Conservation (phyloP, 2,113 vertebrate species). For the Sinocyclocheilus anophthalmus region DNA sequence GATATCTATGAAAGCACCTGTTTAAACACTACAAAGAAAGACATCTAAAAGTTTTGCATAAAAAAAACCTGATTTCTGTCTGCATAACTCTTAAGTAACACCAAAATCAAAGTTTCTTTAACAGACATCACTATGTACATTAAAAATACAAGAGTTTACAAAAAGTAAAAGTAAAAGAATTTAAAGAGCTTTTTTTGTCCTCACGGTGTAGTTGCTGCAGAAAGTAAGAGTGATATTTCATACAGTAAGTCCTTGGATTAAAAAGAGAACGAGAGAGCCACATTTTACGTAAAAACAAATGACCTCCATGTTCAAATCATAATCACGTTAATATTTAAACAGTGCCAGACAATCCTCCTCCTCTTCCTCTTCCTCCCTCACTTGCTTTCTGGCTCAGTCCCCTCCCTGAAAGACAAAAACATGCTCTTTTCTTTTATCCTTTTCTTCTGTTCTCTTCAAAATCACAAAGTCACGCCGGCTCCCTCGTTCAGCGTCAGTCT, state of each 20-base stretch:
- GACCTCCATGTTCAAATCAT: conserved; percentile 49
- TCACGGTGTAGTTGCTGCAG: conserved; percentile 6
- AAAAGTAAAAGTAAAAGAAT: background rate
- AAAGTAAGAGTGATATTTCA: conserved; percentile 18
- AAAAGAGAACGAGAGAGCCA: conserved; percentile 51
- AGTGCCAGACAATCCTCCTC: conserved; percentile 56
- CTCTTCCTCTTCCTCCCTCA: conserved; percentile 47
- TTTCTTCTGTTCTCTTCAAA: conserved; percentile 68
- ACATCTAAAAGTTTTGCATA: conserved; percentile 71
- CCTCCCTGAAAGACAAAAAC: conserved; percentile 66
- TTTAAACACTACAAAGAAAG: conserved; percentile 44
- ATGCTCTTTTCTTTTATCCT: conserved; percentile 65
- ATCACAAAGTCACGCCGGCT: conserved; percentile 75
- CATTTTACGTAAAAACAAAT: conserved; percentile 51
- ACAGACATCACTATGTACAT: conserved; percentile 14
- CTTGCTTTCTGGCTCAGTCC: conserved; percentile 59
- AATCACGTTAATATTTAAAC: conserved; percentile 65
- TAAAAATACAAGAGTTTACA: conserved; percentile 19
- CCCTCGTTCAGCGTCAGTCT: conserved; percentile 57
- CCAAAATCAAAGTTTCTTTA: background rate
- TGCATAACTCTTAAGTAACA: conserved; percentile 42
- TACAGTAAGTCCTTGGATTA: background rate
- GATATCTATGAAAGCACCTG: conserved; percentile 3
- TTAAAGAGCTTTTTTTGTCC: background rate
- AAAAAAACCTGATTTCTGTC: conserved; percentile 70